Evolutionary conservation across 2,113 vertebrate genomes (phyloP).

Genomic region (Uropsilus gracilis): DNA sequence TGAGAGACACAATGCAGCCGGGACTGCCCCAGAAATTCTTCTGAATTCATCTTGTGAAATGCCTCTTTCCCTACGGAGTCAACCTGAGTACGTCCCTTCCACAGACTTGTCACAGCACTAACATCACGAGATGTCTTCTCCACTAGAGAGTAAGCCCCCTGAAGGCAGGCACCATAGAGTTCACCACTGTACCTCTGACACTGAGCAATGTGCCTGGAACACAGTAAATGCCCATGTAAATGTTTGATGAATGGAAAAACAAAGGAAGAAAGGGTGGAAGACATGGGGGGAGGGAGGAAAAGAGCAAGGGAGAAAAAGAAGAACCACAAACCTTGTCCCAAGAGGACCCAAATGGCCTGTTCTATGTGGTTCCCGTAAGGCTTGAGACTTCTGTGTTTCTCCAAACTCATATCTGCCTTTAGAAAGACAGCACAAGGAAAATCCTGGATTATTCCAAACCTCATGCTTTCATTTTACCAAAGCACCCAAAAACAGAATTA

Average conservation of each 20-base stretch:
- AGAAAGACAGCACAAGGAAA: constrained; percentile 30
- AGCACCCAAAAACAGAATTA: constrained; percentile 19
- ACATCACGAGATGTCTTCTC: background rate
- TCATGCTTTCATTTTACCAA: constrained; percentile 36
- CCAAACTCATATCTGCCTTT: background rate
- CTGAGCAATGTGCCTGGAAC: background rate
- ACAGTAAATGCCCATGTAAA: background rate
- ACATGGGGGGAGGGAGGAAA: background rate
- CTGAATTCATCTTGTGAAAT: background rate
- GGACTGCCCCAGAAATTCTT: background rate
- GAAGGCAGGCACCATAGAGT: background rate
- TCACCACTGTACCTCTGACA: background rate
- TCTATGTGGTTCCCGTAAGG: background rate
- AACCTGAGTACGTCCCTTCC: background rate
- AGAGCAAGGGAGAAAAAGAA: background rate
- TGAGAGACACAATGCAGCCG: background rate
- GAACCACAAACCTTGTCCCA: background rate
- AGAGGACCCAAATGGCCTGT: background rate
- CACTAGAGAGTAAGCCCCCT: background rate
- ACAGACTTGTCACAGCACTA: background rate
- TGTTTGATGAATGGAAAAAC: background rate
- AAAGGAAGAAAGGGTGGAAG: background rate
- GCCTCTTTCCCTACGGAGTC: background rate
- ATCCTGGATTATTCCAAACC: constrained; percentile 7
- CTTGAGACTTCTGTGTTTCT: background rate